Conservation (phyloP, 2,888 invertebrate species). For the Lepetodrilus schrolli region DNA sequence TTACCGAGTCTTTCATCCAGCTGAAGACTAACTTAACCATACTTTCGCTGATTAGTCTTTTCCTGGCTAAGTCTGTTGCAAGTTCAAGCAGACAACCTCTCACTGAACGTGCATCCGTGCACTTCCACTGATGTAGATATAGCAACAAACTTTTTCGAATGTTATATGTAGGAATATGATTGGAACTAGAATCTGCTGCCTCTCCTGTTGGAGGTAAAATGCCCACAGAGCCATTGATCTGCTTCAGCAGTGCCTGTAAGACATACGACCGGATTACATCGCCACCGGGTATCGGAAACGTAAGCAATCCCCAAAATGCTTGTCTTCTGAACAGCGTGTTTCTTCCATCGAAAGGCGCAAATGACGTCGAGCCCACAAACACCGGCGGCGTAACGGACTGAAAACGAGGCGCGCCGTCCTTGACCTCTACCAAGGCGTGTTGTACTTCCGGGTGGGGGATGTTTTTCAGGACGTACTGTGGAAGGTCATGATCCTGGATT, state of each 20-base stretch:
- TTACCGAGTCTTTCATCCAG: background rate
- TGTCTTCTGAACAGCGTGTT: background rate
- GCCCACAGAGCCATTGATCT: background rate
- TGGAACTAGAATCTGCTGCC: background rate
- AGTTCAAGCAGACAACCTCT: background rate
- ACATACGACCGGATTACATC: background rate
- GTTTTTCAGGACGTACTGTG: background rate
- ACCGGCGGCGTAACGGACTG: background rate
- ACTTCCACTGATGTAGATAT: background rate
- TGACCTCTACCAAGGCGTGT: conserved; percentile 1
- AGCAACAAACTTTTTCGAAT: background rate
- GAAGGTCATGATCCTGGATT: background rate
- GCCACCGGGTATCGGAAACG: background rate
- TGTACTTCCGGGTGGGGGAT: conserved; percentile 18
- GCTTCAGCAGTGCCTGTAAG: background rate
- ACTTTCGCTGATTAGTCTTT: background rate
- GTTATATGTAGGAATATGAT: background rate
- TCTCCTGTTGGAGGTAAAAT: background rate
- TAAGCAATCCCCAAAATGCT: background rate
- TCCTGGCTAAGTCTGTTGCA: background rate
- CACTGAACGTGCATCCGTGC: background rate
- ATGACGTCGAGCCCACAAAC: background rate
- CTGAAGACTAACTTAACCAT: background rate
- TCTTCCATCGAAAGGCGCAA: background rate
- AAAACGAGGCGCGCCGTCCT: conserved; percentile 5